Evolutionary conservation across 1,140 invertebrate species (phyloP).

Genomic region (Orchesella cincta): DNA sequence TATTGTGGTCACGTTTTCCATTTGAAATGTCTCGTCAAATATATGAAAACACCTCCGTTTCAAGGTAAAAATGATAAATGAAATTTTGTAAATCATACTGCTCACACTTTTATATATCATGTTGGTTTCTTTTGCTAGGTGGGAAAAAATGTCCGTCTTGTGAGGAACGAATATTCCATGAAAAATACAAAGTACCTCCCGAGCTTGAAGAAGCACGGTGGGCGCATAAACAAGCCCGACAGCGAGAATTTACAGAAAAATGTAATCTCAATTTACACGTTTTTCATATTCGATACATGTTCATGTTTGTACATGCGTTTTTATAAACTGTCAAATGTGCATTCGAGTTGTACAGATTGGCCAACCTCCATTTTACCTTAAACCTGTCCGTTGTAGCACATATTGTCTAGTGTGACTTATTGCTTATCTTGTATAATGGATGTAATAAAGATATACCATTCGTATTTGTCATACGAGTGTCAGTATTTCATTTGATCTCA

Average conservation of each 20-base stretch:
- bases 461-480: too few relatives aligned
- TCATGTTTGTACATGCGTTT: too few relatives aligned
- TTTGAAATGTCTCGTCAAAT: conserved; percentile 69
- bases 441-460: too few relatives aligned
- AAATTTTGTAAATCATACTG: background rate
- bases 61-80: conserved; percentile 62
- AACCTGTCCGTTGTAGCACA: too few relatives aligned
- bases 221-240: conserved; percentile 75
- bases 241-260: conserved; percentile 73
- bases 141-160: conserved; percentile 68
- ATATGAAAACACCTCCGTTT: conserved; percentile 76
- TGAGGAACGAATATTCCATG: conserved; percentile 69
- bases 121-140: conserved; percentile 55
- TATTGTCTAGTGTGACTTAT: too few relatives aligned
- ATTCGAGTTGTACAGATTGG: too few relatives aligned
- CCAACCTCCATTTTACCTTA: too few relatives aligned
- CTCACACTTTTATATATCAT: conserved; percentile 7
- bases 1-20: conserved; percentile 78
- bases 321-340: too few relatives aligned
- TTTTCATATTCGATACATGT: too few relatives aligned
- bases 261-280: background rate
- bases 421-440: too few relatives aligned
- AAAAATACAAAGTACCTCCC: conserved; percentile 72
- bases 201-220: conserved; percentile 73
- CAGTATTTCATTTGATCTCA: too few relatives aligned